Evolutionary conservation across 2,797 vertebrate genomes (phyloP), one percentile per base, ranked within the genome.

Genomic region (Threskiornis aethiopicus): DNA sequence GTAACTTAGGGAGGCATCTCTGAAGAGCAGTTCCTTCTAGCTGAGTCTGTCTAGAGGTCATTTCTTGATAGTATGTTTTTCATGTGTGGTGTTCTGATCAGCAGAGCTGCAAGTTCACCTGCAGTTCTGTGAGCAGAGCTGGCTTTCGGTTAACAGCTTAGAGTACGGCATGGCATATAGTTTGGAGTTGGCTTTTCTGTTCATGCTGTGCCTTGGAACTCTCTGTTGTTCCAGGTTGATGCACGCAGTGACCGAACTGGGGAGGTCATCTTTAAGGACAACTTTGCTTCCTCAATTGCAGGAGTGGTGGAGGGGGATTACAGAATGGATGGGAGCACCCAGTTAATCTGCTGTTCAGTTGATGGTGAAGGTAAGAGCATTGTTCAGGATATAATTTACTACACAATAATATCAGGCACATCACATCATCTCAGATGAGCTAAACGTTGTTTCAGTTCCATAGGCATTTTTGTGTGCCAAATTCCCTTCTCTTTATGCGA

Each of bases 191-290:
- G 33, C n/a, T 79, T 79, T 65, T 58, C 21, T 78, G 31, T 87
- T 91, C 58, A 31, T 33, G 20, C 54, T 57, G 33, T 42, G 42
- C 44, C 67, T 82, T 72, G 57, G 66, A 55, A 69, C 78, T 92
- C 65, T 64, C 41, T 77, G 58, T 88, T 25, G 19, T 95, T 94
- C n/a, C 95, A 99, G 99, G 99, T 99, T 33, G 99, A 99, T 55
- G 99, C 99, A 10, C 99, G 99, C 42, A 99, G 99, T 78, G 99
- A 99, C 96, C 99, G 99, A 51, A 99, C 99, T 7, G 99, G 99
- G 3, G 99, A 99, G 90, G 99, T 99, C 70, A 99, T 99, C 97
- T 99, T 99, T 97, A 99, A 99, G 96, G 99, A 99, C 98, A 99
- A 99, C 97, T 99, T 99, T 95, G 98, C 99, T 54, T 99, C 99